Evolutionary conservation across 2,113 vertebrate species (phyloP).

Genomic region (Microtus pennsylvanicus): DNA sequence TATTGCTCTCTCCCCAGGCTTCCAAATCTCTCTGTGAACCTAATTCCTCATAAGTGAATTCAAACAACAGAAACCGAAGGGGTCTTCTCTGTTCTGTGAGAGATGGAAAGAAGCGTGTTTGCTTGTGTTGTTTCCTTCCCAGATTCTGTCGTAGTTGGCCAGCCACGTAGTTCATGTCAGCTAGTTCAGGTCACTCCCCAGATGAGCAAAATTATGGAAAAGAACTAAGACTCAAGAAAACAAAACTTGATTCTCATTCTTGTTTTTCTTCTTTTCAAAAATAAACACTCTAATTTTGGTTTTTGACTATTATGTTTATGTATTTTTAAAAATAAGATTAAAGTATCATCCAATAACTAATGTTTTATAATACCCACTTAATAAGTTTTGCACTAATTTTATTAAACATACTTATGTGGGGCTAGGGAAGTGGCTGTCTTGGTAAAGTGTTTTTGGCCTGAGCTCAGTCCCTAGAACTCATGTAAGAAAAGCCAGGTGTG

Average conservation of each 20-base stretch:
- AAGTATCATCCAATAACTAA: neutral
- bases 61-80: neutral
- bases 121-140: neutral
- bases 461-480: neutral
- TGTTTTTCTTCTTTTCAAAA: constrained; percentile 20
- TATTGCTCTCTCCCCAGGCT: neutral
- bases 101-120: neutral
- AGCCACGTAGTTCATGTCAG: neutral
- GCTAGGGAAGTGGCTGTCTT: neutral
- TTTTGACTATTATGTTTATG: neutral
- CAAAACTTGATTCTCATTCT: neutral
- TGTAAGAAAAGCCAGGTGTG: neutral
- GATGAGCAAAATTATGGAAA: constrained; percentile 17
- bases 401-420: neutral
- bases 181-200: neutral
- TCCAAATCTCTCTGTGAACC: neutral
- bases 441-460: neutral
- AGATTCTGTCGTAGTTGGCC: neutral
- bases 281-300: neutral
- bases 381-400: neutral
- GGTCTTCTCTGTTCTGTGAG: neutral
- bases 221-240: neutral
- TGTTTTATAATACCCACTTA: neutral
- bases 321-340: constrained; percentile 48
- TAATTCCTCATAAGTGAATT: constrained; percentile 11